These are phyloP conservation scores for Okapia johnstoni DNA, from an alignment of 2,113 vertebrate species.

Conservation along the genomic window DNA sequence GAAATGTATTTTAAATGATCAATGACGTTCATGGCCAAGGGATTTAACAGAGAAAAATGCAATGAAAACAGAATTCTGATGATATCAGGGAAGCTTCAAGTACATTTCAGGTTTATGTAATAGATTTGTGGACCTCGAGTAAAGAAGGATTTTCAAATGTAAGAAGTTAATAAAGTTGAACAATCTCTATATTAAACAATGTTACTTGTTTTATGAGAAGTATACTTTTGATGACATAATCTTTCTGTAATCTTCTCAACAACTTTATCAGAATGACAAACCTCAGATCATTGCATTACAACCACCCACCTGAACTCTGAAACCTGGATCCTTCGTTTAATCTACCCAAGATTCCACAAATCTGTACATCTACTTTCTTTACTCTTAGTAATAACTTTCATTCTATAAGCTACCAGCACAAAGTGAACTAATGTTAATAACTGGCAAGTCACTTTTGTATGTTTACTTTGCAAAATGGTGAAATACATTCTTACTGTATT, in stretches of 20 bases:
- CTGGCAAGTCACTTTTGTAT: background rate
- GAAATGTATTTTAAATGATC: background rate
- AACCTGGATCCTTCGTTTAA: constrained; percentile 9
- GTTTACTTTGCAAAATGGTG: constrained; percentile 24
- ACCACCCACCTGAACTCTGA: background rate
- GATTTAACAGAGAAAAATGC: background rate
- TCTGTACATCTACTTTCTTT: background rate
- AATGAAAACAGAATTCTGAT: background rate
- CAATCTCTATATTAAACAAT: background rate
- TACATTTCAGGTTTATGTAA: background rate
- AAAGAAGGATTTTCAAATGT: background rate
- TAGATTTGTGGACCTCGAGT: background rate
- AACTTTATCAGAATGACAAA: background rate
- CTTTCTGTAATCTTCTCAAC: background rate
- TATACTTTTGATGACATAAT: background rate
- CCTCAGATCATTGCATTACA: background rate
- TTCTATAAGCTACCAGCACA: background rate
- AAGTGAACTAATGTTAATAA: constrained; percentile 34
- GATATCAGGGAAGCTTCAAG: background rate
- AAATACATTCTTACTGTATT: background rate
- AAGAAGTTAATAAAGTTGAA: background rate
- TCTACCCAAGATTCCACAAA: background rate
- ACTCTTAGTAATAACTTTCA: background rate
- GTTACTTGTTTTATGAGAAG: background rate
- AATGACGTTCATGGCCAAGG: background rate